These are phyloP conservation scores for Corella eumyota DNA, from an alignment of 23 tunicate genomes.

Conservation along the genomic window DNA sequence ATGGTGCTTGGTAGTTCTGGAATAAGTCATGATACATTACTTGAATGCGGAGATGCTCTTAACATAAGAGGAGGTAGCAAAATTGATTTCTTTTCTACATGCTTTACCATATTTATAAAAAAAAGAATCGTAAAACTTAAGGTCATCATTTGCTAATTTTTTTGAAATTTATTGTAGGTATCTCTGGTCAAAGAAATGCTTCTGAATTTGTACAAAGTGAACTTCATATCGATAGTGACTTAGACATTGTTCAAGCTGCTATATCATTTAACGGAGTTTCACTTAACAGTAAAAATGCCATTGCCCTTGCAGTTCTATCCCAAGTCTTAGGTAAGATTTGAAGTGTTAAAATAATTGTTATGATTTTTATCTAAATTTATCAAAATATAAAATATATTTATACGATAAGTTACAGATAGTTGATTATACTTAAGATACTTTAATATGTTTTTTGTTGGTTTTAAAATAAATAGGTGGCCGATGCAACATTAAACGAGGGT, in stretches of 20 bases:
- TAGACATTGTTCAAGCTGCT: constrained; percentile 38
- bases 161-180: background rate
- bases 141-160: background rate
- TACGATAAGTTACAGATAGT: no score
- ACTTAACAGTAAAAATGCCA: constrained; percentile 36
- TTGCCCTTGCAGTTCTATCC: constrained; percentile 56
- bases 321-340: constrained; percentile 31
- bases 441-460: no score
- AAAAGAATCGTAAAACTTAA: no score
- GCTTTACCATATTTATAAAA: no score
- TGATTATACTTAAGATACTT: no score
- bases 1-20: constrained; percentile 80
- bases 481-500: constrained; percentile 35
- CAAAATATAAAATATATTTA: no score
- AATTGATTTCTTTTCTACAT: no score
- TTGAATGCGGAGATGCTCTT: constrained; percentile 18
- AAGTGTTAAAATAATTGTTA: no score
- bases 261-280: constrained; percentile 44
- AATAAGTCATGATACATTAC: constrained; percentile 41
- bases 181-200: constrained; percentile 3
- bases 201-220: constrained; percentile 54
- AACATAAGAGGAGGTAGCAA: no score
- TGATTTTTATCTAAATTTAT: no score
- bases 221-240: constrained; percentile 21
- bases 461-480: constrained; percentile 34